Base-by-base conservation (phyloP, 2,797 vertebrate species). In the Chrysocyon brachyurus region DNA sequence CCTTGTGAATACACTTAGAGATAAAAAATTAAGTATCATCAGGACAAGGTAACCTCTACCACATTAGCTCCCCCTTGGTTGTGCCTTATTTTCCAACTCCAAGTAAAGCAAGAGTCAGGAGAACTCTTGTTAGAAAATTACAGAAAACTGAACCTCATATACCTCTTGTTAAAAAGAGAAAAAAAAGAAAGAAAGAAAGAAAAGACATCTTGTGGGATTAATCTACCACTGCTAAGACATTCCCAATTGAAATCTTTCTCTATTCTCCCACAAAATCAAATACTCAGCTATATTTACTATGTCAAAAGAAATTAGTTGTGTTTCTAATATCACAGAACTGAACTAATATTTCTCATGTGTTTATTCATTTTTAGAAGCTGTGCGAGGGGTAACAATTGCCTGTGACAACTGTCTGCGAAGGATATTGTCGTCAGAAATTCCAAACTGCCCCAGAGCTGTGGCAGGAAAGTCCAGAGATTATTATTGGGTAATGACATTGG, bases 401-500 rank as follows among this genome's bases (percentile, higher is more conserved):
- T 70, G 1, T 88, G 91, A 96, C 88, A 96, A 90, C 84, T 93
- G 31, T 92, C 91, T 86, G 54, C 75, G 85, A 97, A 90, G 64
- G 66, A 92, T 36, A 86, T 9, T 86, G 12, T 92, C 59, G 46
- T 64, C 70, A 96, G 95, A 95, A 75, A 96, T 92, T 85, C 73
- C 4, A 21, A 89, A 92, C 49, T 57, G 1, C 54, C 84, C 94
- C 78, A 83, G 33, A 90, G 63, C n/a, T 11, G 12, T 66, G 33
- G 90, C 96, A 93, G 83, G 91, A 89, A 94, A 97, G 79, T 59
- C 95, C 97, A 84, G 22, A 97, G 97, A 97, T 91, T 98, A 96
- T 98, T 98, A 98, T 72, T 93, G 91, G 96, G 97, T 97, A 98
- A 99, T 98, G 98, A 98, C 97, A 98, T 95, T 36, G 97, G 96